Evolutionary conservation across 2,113 vertebrate species (phyloP), one percentile per base, ranked within the genome.

Genomic region (Seriola dumerili): DNA sequence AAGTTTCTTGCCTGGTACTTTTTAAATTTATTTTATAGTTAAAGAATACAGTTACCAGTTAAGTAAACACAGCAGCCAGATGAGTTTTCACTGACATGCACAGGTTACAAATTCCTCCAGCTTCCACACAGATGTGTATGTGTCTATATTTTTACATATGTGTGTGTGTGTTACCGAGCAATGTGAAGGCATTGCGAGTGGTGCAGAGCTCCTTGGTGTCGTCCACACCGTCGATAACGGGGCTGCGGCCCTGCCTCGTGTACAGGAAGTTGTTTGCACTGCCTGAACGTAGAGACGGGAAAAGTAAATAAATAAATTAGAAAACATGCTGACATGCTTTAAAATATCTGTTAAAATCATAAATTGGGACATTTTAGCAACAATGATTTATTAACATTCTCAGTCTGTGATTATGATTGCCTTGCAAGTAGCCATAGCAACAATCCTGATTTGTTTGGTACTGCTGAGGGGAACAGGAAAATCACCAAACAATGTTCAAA

Each of bases 171-270:
- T 96, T 95, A 99, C 98, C 98, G 75, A 99, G 94, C 82, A 99
- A 93, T 42, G 95, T 93, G 93, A 97, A 99, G 80, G 98, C 98
- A 40, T 97, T 93, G 57, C 97, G 96, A 32, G 98, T 99, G 58
- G 95, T 96, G 34, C 59, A 75, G 94, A 99, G 96, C 88, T 99
- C 98, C 89, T 97, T 97, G 0, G 96, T 96, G 89, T 99, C 98
- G 19, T 98, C 97, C 23, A 99, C 95, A 13, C 97, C 97, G 4
- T 96, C 96, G 40, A 99, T 99, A 69, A 97, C 94, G 0, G 98
- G 97, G 81, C 96, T 99, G 72, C 96, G 93, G 57, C 98, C 98
- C 92, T 99, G 97, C 54, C 96, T 97, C 0, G 98, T 99, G 83
- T 98, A 99, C 90, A 96, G 94, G 87, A 99, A 99, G 81, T 91